Base-by-base conservation (phyloP, 1,140 invertebrate species). In the Drosophila melanica region DNA sequence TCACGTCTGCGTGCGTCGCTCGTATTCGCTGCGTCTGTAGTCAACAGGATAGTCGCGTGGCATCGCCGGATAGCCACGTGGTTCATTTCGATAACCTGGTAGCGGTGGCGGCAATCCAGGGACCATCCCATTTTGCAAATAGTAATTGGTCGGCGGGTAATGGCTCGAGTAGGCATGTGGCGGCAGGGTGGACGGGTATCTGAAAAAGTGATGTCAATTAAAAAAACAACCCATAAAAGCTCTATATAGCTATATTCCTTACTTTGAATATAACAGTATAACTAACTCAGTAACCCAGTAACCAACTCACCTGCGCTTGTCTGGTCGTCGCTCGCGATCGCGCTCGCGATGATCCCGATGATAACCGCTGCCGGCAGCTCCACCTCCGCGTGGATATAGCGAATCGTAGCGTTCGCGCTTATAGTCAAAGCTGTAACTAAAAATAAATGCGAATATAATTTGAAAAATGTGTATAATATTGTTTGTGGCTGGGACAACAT, bases 301-400 rank as follows among this genome's bases (percentile, higher is more conserved):
- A n/a, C n/a, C 9, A n/a, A 53, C 79, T 82, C 14, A 94, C 94
- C 92, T 93, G 90, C 94, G 92, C 65, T 94, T 94, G 45, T 94
- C 93, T 78, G 93, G 92, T 65, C 92, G 82, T 57, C 93, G 91
- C 50, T 94, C 93, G 42, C 94, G 92, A 74, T 94, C 93, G 23
- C 89, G 94, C 27, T 87, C 93, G 23, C 93, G 92, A 72, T 94
- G 92, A 92, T 94, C 84, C 42, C 90, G 82, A 75, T 92, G 90
- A 66, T 87, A 81, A 23, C 79, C 68, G 62, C 73, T 60, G 30
- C 58, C 63, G n/a, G 55, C 47, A 37, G 60, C 75, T 20, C 62
- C 44, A 12, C 74, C 70, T 11, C 59, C 68, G 37, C 91, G 79
- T 8, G 69, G 47, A 75, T 90, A 90, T 1, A 89, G 70, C 4